A percentile compares a stretch with the other conserved stretches of the same genome.
Evolutionary conservation across 2,113 vertebrate species (phyloP).

Genomic region (Ciconia stormi): DNA sequence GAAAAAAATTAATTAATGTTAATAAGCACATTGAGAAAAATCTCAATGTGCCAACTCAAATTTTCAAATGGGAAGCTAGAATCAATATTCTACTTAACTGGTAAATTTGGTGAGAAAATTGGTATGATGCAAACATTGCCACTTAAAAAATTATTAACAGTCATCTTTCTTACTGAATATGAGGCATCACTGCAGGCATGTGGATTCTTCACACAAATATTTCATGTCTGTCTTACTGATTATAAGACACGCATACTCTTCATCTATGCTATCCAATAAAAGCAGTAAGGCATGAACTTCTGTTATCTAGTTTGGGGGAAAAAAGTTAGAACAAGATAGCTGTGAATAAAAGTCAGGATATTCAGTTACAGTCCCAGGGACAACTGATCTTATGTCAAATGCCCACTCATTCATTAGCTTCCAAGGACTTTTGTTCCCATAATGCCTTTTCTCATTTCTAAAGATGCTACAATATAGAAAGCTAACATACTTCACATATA

Average conservation of each 20-base stretch:
- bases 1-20: not conserved
- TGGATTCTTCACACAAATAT: not conserved
- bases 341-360: not conserved
- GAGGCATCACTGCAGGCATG: not conserved
- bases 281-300: not conserved
- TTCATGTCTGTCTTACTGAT: not conserved
- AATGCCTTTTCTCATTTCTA: not conserved
- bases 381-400: not conserved
- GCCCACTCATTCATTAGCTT: not conserved
- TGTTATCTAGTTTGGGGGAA: not conserved
- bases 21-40: not conserved
- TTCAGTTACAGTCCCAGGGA: not conserved
- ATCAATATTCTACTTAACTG: not conserved
- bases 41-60: not conserved
- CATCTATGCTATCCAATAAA: not conserved
- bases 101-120: not conserved
- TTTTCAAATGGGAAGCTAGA: not conserved
- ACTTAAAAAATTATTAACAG: not conserved
- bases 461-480: not conserved
- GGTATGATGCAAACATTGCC: not conserved
- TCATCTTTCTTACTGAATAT: not conserved
- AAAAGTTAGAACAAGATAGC: not conserved
- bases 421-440: not conserved
- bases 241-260: not conserved
- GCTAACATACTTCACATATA: not conserved